These are phyloP conservation scores for Thamnophis elegans DNA, from an alignment of 2,797 vertebrate genomes.

Conservation along the genomic window DNA sequence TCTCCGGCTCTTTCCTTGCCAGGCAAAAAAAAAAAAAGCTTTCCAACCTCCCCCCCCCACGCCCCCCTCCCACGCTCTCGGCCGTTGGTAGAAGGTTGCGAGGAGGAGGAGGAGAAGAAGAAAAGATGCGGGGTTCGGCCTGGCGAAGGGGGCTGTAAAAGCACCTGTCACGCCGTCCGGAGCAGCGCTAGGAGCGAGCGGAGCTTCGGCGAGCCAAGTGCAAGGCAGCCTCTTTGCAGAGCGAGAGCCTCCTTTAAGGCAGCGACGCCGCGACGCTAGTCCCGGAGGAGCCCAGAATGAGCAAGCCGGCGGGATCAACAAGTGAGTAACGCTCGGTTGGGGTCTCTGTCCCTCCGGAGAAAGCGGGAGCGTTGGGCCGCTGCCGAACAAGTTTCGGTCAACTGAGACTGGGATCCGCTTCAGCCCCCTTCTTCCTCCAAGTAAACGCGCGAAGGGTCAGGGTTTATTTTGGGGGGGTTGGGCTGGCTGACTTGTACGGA, in stretches of 20 bases:
- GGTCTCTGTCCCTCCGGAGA: neutral
- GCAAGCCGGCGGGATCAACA: constrained; percentile 97
- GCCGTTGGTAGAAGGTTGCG: neutral
- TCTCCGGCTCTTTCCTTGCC: neutral
- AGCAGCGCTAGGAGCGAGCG: constrained; percentile 15
- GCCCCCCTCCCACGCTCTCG: neutral
- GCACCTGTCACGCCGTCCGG: constrained; percentile 45
- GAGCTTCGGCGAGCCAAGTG: neutral
- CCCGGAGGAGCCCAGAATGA: constrained; percentile 77
- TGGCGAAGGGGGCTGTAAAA: constrained; percentile 58
- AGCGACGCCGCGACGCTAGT: neutral
- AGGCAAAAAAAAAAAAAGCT: neutral
- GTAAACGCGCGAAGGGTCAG: neutral
- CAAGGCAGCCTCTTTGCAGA: neutral
- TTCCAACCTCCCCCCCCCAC: no score
- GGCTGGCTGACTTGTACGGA: neutral
- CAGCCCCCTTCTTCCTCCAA: neutral
- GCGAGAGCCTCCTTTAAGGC: neutral
- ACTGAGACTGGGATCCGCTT: neutral
- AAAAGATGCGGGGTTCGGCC: constrained; percentile 62
- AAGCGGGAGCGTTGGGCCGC: neutral
- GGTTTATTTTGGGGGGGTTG: neutral
- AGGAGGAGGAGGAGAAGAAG: constrained; percentile 38
- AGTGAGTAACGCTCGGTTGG: constrained; percentile 80
- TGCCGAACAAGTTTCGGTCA: no score